Conservation (phyloP, 2,797 vertebrate species). For the Epinephelus coioides region DNA sequence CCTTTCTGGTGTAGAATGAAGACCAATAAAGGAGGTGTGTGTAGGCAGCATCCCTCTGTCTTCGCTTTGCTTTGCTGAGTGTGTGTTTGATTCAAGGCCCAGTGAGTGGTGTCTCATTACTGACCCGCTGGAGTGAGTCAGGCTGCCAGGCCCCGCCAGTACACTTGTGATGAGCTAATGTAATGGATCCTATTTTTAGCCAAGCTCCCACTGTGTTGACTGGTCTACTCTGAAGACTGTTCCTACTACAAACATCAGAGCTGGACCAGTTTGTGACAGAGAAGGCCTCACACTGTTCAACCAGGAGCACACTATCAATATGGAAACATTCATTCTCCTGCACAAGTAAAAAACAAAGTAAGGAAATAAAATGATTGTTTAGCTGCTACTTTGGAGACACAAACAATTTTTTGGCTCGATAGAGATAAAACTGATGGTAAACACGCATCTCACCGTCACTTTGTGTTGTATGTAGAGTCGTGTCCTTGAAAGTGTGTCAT, state of each 20-base stretch:
- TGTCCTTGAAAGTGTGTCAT: neutral
- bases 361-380: neutral
- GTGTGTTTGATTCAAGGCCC: slow-evolving; percentile 27
- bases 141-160: slow-evolving; percentile 6
- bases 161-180: slow-evolving; percentile 44
- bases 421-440: too few relatives aligned
- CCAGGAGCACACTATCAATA: neutral
- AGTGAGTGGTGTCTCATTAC: slow-evolving; percentile 36
- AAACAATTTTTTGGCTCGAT: too few relatives aligned
- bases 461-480: neutral
- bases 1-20: neutral
- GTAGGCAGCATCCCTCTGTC: neutral
- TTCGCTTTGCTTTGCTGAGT: slow-evolving; percentile 13
- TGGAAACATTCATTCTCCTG: neutral
- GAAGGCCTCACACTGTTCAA: neutral
- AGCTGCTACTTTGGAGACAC: neutral
- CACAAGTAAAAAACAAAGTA: neutral
- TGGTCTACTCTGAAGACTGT: slow-evolving; percentile 3
- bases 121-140: slow-evolving; percentile 42
- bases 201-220: slow-evolving; percentile 23
- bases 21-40: neutral
- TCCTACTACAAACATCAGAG: slow-evolving; percentile 18
- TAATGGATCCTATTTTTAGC: slow-evolving; percentile 66
- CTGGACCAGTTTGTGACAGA: neutral
- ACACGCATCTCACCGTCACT: too few relatives aligned